These are phyloP conservation scores for Ictidomys tridecemlineatus DNA, from an alignment of 2,113 vertebrate species.

Conservation along the genomic window DNA sequence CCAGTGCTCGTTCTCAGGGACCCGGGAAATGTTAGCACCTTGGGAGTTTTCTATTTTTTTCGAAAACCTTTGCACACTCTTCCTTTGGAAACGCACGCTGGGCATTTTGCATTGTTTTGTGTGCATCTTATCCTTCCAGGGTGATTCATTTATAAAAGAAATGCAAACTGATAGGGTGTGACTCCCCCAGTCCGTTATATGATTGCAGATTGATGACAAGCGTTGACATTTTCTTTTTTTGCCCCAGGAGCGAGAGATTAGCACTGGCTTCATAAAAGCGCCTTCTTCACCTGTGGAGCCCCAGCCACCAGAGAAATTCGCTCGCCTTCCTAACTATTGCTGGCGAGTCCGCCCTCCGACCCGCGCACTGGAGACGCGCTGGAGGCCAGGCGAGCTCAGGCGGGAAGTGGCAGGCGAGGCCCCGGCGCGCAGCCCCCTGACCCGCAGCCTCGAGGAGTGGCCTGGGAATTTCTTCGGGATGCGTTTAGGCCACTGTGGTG, in stretches of 20 bases:
- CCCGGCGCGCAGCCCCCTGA: background rate
- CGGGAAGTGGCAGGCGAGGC: background rate
- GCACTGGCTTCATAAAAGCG: background rate
- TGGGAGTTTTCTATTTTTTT: background rate
- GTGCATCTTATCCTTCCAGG: slow-evolving; percentile 24
- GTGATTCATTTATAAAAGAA: background rate
- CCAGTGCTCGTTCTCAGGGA: slow-evolving; percentile 7
- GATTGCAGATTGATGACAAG: background rate
- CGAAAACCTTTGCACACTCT: background rate
- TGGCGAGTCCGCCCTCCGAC: background rate
- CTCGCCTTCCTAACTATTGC: background rate
- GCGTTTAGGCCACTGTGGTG: background rate
- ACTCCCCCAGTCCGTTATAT: background rate
- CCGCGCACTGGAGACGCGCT: background rate
- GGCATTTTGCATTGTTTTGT: slow-evolving; percentile 56
- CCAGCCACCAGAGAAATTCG: background rate
- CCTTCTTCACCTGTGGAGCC: slow-evolving; percentile 73
- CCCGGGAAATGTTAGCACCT: background rate
- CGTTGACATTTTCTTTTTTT: background rate
- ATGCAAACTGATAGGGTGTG: background rate
- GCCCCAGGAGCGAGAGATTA: background rate
- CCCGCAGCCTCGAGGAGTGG: background rate
- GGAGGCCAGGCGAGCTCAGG: background rate
- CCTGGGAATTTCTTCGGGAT: background rate
- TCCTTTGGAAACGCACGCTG: background rate